A percentile compares a stretch with the other conserved stretches of the same genome.
These are phyloP conservation scores for Drosophila obscura DNA, from an alignment of 1,140 invertebrate species.

Conservation along the genomic window DNA sequence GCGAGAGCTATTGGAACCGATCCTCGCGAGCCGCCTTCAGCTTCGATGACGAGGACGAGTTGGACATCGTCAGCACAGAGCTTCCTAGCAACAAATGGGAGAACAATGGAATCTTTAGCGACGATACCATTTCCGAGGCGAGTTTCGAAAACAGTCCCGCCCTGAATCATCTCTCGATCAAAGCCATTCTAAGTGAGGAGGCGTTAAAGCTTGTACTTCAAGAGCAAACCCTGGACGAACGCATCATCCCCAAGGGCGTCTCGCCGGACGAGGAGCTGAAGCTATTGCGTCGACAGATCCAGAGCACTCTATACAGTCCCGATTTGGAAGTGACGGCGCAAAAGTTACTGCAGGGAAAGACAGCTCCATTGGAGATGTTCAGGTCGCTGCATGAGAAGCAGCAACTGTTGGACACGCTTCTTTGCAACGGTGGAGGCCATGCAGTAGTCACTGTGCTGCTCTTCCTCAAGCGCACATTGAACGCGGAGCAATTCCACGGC, in stretches of 20 bases:
- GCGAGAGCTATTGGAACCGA: slow-evolving; percentile 80
- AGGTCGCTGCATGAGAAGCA: slow-evolving; percentile 86
- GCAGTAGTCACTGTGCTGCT: slow-evolving; percentile 85
- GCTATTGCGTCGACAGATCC: slow-evolving; percentile 71
- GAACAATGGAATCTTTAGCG: slow-evolving; percentile 69
- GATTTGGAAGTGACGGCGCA: slow-evolving; percentile 83
- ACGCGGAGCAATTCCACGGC: slow-evolving; percentile 85
- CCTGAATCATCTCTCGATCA: slow-evolving; percentile 69
- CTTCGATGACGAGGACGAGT: slow-evolving; percentile 79
- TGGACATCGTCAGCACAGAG: slow-evolving; percentile 27
- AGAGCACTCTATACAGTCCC: slow-evolving; percentile 72
- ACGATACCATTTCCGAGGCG: slow-evolving; percentile 75
- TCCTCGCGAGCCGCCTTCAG: slow-evolving; percentile 77
- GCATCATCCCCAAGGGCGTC: slow-evolving; percentile 69
- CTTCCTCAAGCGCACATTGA: slow-evolving; percentile 86
- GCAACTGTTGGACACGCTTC: slow-evolving; percentile 85
- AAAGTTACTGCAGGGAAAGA: slow-evolving; percentile 84
- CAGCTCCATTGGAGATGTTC: slow-evolving; percentile 84
- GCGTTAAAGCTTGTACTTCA: slow-evolving; percentile 66
- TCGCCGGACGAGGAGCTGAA: slow-evolving; percentile 72
- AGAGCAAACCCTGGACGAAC: slow-evolving; percentile 70
- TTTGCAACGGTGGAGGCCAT: slow-evolving; percentile 86
- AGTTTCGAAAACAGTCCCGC: slow-evolving; percentile 69
- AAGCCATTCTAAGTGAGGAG: slow-evolving; percentile 71
- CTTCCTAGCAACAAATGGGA: slow-evolving; percentile 30